Evolutionary conservation across 2,888 invertebrate genomes (phyloP).

Genomic region (Tenthredo mesomela): DNA sequence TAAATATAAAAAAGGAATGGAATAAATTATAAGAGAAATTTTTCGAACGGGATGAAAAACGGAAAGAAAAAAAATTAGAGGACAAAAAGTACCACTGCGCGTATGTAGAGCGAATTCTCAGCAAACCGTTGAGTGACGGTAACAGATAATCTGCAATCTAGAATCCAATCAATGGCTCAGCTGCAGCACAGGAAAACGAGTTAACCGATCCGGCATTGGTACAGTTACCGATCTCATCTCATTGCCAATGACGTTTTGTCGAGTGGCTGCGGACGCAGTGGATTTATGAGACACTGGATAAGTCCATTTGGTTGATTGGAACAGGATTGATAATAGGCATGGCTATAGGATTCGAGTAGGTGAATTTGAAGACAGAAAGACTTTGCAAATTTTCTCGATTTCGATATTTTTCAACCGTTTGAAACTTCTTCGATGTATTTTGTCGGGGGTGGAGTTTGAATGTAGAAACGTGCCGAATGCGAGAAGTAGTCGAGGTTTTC

Average conservation of each 20-base stretch:
- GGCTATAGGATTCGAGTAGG: neutral
- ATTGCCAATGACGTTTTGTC: constrained; percentile 15
- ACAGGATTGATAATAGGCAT: neutral
- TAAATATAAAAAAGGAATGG: neutral
- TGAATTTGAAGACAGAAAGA: neutral
- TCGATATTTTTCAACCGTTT: no score
- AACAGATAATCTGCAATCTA: constrained; percentile 60
- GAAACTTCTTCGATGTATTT: no score
- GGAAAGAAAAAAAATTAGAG: neutral
- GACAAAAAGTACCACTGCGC: neutral
- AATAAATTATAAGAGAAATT: neutral
- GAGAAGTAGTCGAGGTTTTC: neutral
- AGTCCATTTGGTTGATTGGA: constrained; percentile 13
- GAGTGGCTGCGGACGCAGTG: neutral
- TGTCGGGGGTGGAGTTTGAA: neutral
- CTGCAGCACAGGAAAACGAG: constrained; percentile 62
- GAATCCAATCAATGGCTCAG: constrained; percentile 65
- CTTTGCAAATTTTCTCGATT: no score
- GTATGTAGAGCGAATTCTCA: neutral
- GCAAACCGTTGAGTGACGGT: constrained; percentile 12
- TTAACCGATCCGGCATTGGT: constrained; percentile 58
- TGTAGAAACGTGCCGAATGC: neutral
- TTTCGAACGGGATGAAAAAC: neutral
- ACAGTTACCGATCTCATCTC: constrained; percentile 51
- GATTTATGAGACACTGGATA: neutral